phyloP scores from a whole-genome alignment of 2,113 vertebrate species.

The Albula goreensis region DNA sequence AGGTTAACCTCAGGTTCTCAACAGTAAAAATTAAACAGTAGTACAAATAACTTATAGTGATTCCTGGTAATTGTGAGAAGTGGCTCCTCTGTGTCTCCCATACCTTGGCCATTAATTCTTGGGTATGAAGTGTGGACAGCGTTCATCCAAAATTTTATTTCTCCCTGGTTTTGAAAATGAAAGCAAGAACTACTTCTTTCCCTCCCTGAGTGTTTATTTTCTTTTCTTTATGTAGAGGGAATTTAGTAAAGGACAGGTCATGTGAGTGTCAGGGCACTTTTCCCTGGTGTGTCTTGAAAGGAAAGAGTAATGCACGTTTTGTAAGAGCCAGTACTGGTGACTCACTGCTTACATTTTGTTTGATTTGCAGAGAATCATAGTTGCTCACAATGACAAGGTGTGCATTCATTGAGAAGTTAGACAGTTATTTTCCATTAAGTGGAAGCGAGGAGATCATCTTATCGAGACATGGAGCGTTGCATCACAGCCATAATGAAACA shows the following conservation, averaged over 20 bases:
- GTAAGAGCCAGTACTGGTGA: neutral
- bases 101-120: neutral
- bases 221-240: neutral
- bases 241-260: neutral
- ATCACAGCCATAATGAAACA: no score
- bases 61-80: neutral
- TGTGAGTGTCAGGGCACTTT: neutral
- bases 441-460: no score
- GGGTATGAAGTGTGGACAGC: neutral
- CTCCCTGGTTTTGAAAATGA: neutral
- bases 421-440: no score
- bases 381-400: no score
- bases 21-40: neutral
- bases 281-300: neutral
- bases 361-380: neutral
- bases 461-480: no score
- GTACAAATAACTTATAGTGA: neutral
- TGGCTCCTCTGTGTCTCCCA: neutral
- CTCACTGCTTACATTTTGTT: neutral
- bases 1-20: neutral
- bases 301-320: neutral
- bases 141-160: neutral
- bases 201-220: neutral
- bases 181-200: neutral
- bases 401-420: no score